Conservation (phyloP, 2,113 vertebrate genomes). For the Pimephales promelas region DNA sequence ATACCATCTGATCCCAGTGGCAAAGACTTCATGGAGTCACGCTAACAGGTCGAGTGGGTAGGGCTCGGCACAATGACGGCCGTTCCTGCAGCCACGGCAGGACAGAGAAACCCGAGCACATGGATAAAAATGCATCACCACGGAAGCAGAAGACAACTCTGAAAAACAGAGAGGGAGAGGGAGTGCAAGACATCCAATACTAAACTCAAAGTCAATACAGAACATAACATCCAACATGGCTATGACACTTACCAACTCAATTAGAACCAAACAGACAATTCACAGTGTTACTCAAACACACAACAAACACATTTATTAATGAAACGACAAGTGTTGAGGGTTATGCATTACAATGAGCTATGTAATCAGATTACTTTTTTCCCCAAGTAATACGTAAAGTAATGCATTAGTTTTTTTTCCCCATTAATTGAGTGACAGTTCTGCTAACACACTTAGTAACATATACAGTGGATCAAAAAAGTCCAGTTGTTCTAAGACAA, state of each 20-base stretch:
- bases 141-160: constrained; percentile 33
- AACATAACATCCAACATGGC: constrained; percentile 13
- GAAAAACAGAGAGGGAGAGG: constrained; percentile 8
- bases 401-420: no score
- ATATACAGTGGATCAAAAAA: no score
- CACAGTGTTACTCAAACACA: background rate
- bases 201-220: constrained; percentile 43
- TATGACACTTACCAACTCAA: constrained; percentile 41
- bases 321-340: background rate
- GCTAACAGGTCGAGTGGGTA: constrained; percentile 32
- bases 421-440: no score
- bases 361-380: no score
- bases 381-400: no score
- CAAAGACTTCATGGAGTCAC: constrained; percentile 21
- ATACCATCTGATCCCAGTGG: background rate
- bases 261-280: constrained; percentile 53
- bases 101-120: constrained; percentile 42
- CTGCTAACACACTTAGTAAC: no score
- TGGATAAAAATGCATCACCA: constrained; percentile 37
- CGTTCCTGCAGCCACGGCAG: constrained; percentile 40
- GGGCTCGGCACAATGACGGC: constrained; percentile 16
- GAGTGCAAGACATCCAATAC: constrained; percentile 36
- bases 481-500: no score
- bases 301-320: background rate
- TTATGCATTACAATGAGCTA: no score